Base-by-base conservation (phyloP, 2,797 vertebrate species). In the Sylvia borin region DNA sequence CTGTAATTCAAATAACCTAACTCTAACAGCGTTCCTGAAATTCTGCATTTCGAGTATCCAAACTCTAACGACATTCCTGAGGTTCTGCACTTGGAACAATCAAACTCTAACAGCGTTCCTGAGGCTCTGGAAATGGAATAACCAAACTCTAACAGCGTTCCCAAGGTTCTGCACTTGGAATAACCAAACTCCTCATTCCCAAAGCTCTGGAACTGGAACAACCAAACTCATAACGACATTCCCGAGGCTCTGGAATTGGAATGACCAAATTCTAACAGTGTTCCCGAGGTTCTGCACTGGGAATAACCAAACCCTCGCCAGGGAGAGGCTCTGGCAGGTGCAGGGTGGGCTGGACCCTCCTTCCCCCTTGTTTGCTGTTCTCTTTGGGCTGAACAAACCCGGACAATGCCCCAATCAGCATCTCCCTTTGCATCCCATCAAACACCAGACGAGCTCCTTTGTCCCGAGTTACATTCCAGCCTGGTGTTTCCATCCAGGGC, bases 401-500 rank as follows among this genome's bases (percentile, higher is more conserved):
- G 9, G 13, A 34, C 71, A 66, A n/a, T 10, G 29, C 51, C 79
- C n/a, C 65, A 34, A 14, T 89, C 85, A 91, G 62, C 68, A 18
- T 36, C 53, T 88, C 54, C 4, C 54, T 88, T 25, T 60, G 66
- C 66, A 48, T 73, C 76, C 38, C 51, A 31, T 16, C 21, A 64
- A 85, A 77, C 38, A 10, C 32, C 32, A 85, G 48, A 47, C 0
- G 0, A 85, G 61, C 68, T 67, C 34, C 82, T 93, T 88, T 93
- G 85, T 90, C 84, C 2, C 0, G 1, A 57, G 60, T 32, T 53
- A 74, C 92, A 36, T 93, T 61, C 73, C 43, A 93, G 94, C 67
- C 76, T 75, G 13, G 9, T 48, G 48, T 91, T 94, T 76, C 43
- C 91, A 83, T 24, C 64, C 51, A 42, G 42, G 58, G 84, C 85